Evolutionary conservation across 1,140 invertebrate species (phyloP).

Genomic region (Archivesica marissinica): DNA sequence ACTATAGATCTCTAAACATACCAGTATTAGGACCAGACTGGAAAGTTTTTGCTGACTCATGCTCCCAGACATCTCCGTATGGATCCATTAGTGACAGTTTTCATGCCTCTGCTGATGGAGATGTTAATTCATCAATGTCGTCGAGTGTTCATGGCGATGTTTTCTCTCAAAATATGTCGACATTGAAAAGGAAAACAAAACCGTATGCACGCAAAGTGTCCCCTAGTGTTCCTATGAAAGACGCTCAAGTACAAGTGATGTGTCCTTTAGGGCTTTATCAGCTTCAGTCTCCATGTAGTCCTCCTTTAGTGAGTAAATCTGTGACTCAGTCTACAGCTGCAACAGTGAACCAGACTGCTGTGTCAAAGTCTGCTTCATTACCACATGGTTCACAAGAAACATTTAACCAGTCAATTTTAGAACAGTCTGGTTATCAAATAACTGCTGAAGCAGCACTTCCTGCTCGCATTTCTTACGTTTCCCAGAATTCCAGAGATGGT

Average conservation of each 20-base stretch:
- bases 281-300: constrained; percentile 56
- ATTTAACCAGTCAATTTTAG: not conserved
- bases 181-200: constrained; percentile 38
- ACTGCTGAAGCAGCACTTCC: not conserved
- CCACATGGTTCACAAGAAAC: constrained; percentile 26
- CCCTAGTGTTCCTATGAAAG: constrained; percentile 60
- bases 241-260: constrained; percentile 73
- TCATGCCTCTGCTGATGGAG: constrained; percentile 12
- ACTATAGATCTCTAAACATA: constrained; percentile 51
- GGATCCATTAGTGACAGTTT: constrained; percentile 46
- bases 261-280: constrained; percentile 64
- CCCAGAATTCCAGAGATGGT: constrained; percentile 54
- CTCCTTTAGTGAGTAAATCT: constrained; percentile 11
- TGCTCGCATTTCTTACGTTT: constrained; percentile 23
- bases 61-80: constrained; percentile 68
- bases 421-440: not conserved
- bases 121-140: constrained; percentile 21
- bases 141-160: constrained; percentile 38
- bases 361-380: too few relatives aligned
- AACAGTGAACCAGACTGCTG: constrained; percentile 11
- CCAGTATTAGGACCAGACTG: constrained; percentile 55
- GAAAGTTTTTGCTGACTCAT: constrained; percentile 54
- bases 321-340: not conserved
- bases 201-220: constrained; percentile 66
- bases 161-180: constrained; percentile 10